Percentiles rank a stretch among this genome's conserved stretches.
Evolutionary conservation across 2,888 invertebrate genomes (phyloP).

Genomic region (Drosophila leonis): DNA sequence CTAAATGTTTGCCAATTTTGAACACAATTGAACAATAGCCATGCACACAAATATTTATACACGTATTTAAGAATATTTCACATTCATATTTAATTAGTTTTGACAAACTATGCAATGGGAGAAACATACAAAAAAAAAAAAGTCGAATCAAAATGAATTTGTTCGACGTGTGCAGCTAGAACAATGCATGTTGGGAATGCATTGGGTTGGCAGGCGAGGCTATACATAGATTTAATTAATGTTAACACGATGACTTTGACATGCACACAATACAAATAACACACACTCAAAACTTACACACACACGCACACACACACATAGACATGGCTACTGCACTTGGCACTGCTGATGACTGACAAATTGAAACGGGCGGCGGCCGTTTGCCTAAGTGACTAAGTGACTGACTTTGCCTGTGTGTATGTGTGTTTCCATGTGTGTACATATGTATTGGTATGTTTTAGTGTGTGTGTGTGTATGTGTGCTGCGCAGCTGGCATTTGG

Average conservation of each 20-base stretch:
- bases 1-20: not conserved
- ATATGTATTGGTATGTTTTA: constrained; percentile 6
- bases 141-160: constrained; percentile 54
- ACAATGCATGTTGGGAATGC: constrained; percentile 48
- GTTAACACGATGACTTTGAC: constrained; percentile 80
- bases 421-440: not conserved
- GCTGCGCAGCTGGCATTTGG: constrained; percentile 65
- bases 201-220: constrained; percentile 43
- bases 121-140: constrained; percentile 47
- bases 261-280: constrained; percentile 72
- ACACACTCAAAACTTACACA: constrained; percentile 18
- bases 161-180: constrained; percentile 10
- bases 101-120: constrained; percentile 14
- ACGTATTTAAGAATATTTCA: constrained; percentile 15
- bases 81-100: constrained; percentile 36
- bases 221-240: constrained; percentile 76
- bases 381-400: constrained; percentile 69
- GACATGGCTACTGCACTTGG: constrained; percentile 45
- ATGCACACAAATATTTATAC: constrained; percentile 20
- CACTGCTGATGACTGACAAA: constrained; percentile 74
- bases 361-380: constrained; percentile 64
- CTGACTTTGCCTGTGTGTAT: constrained; percentile 51
- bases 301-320: constrained; percentile 10
- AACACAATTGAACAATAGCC: constrained; percentile 6
- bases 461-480: constrained; percentile 17